These are phyloP conservation scores for Heliconius cydno DNA, from an alignment of 2,888 invertebrate species.

Conservation along the genomic window DNA sequence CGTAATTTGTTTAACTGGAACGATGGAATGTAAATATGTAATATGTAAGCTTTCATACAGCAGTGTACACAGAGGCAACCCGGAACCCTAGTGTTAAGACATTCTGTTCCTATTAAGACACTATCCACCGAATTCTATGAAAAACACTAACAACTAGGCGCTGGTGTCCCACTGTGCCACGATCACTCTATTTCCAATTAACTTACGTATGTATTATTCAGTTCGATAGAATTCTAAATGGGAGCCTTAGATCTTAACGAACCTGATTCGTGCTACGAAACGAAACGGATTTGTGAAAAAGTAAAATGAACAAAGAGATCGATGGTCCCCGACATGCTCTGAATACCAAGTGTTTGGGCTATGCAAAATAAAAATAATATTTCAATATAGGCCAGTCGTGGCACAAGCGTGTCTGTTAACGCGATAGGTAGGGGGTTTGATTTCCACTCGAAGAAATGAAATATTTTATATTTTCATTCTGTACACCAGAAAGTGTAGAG, in stretches of 20 bases:
- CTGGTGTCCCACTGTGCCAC: no score
- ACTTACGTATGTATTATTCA: slow-evolving; percentile 2
- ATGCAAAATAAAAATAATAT: not conserved
- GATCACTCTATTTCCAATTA: not conserved
- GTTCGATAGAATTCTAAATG: not conserved
- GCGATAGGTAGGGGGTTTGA: no score
- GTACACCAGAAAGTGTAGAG: no score
- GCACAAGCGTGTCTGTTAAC: no score
- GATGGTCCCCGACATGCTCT: not conserved
- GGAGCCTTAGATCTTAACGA: slow-evolving; percentile 1
- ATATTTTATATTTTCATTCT: no score
- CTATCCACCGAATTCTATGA: no score
- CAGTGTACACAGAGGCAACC: no score
- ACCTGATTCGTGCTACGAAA: not conserved
- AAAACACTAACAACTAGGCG: no score
- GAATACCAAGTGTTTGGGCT: not conserved
- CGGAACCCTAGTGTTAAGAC: no score
- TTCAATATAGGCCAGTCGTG: no score
- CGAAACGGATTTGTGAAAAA: slow-evolving; percentile 6
- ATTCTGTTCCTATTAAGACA: no score
- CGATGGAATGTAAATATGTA: not conserved
- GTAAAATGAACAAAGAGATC: slow-evolving; percentile 9
- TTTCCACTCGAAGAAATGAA: no score
- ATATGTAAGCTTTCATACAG: not conserved
- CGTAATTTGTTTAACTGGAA: not conserved